Percentiles rank a stretch among this genome's conserved stretches.
Conservation (phyloP, 2,113 vertebrate genomes). For the Tringa solitaria region DNA sequence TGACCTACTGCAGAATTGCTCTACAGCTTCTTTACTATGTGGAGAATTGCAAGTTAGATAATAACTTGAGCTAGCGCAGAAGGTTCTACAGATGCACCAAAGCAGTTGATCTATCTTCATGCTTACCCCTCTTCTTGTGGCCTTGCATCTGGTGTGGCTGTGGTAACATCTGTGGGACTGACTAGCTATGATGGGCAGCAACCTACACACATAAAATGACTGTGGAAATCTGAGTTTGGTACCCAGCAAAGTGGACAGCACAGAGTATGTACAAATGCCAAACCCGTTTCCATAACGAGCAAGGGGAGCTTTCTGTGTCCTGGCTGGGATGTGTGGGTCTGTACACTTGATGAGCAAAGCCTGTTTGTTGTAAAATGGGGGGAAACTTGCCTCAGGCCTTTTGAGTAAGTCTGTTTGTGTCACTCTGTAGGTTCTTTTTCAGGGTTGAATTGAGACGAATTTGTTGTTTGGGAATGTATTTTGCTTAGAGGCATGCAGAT, state of each 20-base stretch:
- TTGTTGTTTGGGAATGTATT: not conserved
- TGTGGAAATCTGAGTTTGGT: not conserved
- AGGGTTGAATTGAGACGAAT: not conserved
- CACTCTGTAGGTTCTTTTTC: not conserved
- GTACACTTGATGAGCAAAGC: not conserved
- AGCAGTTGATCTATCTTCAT: fast-evolving
- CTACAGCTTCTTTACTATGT: not conserved
- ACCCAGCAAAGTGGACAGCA: not conserved
- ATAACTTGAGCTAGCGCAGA: not conserved
- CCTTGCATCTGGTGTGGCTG: not conserved
- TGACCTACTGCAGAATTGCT: not conserved
- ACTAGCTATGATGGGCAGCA: not conserved
- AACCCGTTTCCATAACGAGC: not conserved
- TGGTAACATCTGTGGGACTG: not conserved
- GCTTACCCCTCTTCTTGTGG: not conserved
- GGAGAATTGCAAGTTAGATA: not conserved
- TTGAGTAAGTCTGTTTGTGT: not conserved
- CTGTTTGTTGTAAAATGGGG: not conserved
- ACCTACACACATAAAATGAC: not conserved
- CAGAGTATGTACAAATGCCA: not conserved
- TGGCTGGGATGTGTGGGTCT: not conserved
- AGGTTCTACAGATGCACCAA: not conserved
- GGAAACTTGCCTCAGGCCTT: not conserved
- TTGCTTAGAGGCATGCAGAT: not conserved
- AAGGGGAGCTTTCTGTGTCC: not conserved